Base-by-base conservation (phyloP, 2,797 vertebrate genomes). In the Notamacropus eugenii region DNA sequence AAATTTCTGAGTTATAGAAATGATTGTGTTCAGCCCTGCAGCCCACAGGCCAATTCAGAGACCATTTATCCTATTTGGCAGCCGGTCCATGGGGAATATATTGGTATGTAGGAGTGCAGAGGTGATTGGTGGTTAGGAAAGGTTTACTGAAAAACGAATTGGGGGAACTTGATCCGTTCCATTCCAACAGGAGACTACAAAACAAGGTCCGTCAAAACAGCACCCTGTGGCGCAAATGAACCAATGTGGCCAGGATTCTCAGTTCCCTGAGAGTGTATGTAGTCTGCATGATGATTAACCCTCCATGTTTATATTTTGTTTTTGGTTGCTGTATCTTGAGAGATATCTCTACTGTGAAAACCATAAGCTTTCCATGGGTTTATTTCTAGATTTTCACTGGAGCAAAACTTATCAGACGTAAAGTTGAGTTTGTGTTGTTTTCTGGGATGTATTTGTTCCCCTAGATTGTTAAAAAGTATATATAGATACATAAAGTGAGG, bases 141-240 rank as follows among this genome's bases (percentile, higher is more conserved):
- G 6, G 52, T 96, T 46, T n/a, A n/a, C 82, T 67, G 27, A n/a
- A 87, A 94, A 96, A 90, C 56, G 96, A 57, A 46, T 27, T 90
- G 0, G 90, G 92, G 54, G 58, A 55, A 67, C 92, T n/a, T 97
- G 34, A 93, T 40, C 93, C 87, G 2, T 59, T 92, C 46, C 55
- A 40, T n/a, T 54, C 40, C 50, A 91, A 31, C 29, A 94, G 9
- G 29, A 93, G 54, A n/a, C 5, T 57, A n/a, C 29, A 50, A 93
- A 52, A 58, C 27, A 28, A 54, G 82, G 94, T 91, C 56, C 5
- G 5, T 54, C 55, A 94, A 16, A 34, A 34, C 82, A 50, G 4
- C 1, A 54, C 52, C 95, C 94, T 95, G 11, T 91, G 22, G 27
- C 90, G 19, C 93, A 56, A 97, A 40, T 62, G 54, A 31, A 29